phyloP scores from a whole-genome alignment of 2,113 vertebrate species.

The zebrafish (Danio rerio) region GRCz12tu NC_133181.1:32793501-32794000 shows the following conservation, averaged over 20 bases:
- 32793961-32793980: constrained; percentile 53
- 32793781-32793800: neutral
- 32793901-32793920: constrained; percentile 39
- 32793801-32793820: neutral
- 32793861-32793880: constrained; percentile 12
- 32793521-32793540: no score
- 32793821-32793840: neutral
- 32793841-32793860: constrained; percentile 2
- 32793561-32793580: no score
- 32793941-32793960: constrained; percentile 29
- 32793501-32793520: no score
- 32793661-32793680: no score
- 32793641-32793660: no score
- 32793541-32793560: no score
- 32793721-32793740: no score
- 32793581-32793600: no score
- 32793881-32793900: constrained; percentile 21
- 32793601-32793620: no score
- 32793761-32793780: neutral
- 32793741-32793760: neutral
- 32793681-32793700: no score
- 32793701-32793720: neutral
- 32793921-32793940: constrained; percentile 37
- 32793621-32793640: no score
- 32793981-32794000: neutral